Conservation (phyloP, 2,113 vertebrate species). For the Drymodes brunneopygia region DNA sequence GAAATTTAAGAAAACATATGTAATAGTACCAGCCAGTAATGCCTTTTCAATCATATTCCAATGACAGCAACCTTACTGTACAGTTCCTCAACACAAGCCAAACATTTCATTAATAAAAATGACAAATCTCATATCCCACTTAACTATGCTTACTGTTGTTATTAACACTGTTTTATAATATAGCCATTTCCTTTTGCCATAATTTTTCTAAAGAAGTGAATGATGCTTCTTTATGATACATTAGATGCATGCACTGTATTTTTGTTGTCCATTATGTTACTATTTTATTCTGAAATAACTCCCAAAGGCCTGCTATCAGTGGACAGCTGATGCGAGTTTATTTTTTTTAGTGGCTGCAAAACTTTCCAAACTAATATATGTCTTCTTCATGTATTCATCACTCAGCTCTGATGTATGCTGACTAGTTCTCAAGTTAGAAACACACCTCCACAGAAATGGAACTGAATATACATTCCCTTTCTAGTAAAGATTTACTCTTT, state of each 20-base stretch:
- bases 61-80: background rate
- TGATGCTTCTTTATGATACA: background rate
- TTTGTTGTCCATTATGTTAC: background rate
- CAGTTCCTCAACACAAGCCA: background rate
- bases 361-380: conserved; percentile 37
- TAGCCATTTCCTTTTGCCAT: background rate
- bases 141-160: background rate
- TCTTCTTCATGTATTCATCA: conserved; percentile 21
- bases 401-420: conserved; percentile 45
- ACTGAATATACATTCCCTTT: conserved; percentile 25
- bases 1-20: background rate
- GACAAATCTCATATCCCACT: background rate
- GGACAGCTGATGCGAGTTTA: background rate
- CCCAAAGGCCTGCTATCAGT: background rate
- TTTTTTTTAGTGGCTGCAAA: conserved; percentile 27
- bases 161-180: background rate
- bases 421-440: conserved; percentile 43
- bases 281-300: background rate
- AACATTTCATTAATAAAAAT: background rate
- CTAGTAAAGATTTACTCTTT: conserved; percentile 48
- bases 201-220: background rate
- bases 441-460: conserved; percentile 30
- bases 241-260: background rate
- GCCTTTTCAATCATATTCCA: background rate
- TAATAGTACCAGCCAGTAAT: background rate